These are phyloP conservation scores for Merodon equestris DNA, from an alignment of 2,888 invertebrate species.

Conservation along the genomic window DNA sequence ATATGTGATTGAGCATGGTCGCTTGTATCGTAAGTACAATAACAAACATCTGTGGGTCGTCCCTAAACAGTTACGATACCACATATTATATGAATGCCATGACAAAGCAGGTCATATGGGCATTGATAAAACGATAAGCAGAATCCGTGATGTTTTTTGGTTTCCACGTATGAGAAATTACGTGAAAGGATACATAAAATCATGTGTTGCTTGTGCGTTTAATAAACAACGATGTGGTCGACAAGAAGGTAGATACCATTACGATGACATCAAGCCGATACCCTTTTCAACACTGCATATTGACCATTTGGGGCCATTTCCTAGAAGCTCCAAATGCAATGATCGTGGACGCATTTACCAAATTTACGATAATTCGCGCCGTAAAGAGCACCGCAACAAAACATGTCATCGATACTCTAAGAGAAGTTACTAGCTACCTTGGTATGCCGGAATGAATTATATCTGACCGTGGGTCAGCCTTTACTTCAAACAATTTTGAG, in stretches of 20 bases:
- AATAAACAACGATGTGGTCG: background rate
- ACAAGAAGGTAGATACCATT: too few species aligned
- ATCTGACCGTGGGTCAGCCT: too few species aligned
- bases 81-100: background rate
- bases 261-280: background rate
- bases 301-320: constrained; percentile 28
- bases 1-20: background rate
- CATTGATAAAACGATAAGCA: background rate
- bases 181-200: background rate
- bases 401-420: background rate
- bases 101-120: constrained; percentile 3
- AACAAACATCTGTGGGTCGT: background rate
- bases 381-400: constrained; percentile 2
- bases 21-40: background rate
- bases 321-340: background rate
- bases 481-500: too few species aligned
- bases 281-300: background rate
- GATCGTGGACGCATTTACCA: constrained; percentile 32
- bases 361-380: constrained; percentile 9
- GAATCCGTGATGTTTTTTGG: background rate
- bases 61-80: background rate
- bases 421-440: background rate
- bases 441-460: background rate
- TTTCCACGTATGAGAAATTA: constrained; percentile 4
- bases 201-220: background rate